These are phyloP conservation scores for Terebella lapidaria DNA, from an alignment of 2,888 invertebrate genomes.

Conservation along the genomic window DNA sequence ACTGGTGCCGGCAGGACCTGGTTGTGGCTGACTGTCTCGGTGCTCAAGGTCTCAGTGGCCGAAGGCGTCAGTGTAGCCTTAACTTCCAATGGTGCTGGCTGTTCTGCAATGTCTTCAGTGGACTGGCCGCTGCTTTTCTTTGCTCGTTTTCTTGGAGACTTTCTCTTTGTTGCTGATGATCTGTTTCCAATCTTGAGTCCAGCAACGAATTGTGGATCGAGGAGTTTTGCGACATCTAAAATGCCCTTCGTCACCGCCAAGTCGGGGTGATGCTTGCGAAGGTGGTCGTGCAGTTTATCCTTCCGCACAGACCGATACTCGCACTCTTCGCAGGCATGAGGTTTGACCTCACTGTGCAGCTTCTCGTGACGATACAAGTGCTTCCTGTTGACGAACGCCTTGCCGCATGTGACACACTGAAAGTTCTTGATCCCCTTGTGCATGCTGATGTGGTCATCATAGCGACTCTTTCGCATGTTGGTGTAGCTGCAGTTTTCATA, in stretches of 20 bases:
- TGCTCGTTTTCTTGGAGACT: neutral
- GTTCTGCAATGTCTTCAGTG: neutral
- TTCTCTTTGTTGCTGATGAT: too few species aligned
- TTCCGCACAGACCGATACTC: constrained; percentile 11
- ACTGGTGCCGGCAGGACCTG: too few species aligned
- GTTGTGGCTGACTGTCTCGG: neutral
- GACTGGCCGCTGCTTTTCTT: neutral
- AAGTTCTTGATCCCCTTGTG: constrained; percentile 22
- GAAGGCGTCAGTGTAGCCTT: neutral
- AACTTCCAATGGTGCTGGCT: neutral
- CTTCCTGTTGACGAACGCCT: constrained; percentile 17
- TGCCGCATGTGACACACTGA: constrained; percentile 21
- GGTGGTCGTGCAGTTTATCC: constrained; percentile 19
- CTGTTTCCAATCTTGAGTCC: too few species aligned
- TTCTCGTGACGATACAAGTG: constrained; percentile 19
- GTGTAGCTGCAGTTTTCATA: constrained; percentile 13
- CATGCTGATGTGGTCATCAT: constrained; percentile 16
- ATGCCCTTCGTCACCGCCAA: neutral
- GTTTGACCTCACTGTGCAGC: constrained; percentile 7
- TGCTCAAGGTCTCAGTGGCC: neutral
- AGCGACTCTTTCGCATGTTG: constrained; percentile 8
- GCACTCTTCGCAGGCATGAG: constrained; percentile 11
- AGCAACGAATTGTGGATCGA: neutral
- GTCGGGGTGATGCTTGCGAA: constrained; percentile 10
- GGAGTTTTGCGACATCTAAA: neutral